These are phyloP conservation scores for Sus scrofa DNA, from an alignment of 2,113 vertebrate species.

Conservation along the genomic window DNA sequence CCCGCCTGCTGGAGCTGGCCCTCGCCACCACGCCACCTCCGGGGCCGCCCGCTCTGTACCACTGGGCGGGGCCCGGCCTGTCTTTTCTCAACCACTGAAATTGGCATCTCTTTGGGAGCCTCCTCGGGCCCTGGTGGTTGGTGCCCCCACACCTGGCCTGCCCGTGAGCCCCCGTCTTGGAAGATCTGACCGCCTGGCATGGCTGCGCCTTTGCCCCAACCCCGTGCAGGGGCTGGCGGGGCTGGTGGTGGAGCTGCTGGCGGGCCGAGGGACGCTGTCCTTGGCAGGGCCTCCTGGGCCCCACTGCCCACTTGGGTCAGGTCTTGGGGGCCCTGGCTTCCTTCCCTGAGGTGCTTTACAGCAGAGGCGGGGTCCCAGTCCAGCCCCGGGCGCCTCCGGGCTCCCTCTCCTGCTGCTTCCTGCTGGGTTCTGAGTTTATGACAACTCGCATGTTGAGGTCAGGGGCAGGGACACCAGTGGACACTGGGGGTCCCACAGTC, in stretches of 20 bases:
- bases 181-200: neutral
- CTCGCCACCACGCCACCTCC: no score
- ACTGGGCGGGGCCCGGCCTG: no score
- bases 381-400: neutral
- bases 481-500: neutral
- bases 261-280: neutral
- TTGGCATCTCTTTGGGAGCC: no score
- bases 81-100: rapidly evolving
- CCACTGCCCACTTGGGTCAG: neutral
- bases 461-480: neutral
- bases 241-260: neutral
- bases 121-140: no score
- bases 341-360: neutral
- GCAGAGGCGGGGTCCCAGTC: neutral
- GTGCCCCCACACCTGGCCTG: no score
- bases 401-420: neutral
- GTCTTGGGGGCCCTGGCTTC: neutral
- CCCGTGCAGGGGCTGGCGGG: neutral
- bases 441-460: no score
- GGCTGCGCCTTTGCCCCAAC: neutral
- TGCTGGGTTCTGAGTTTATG: neutral
- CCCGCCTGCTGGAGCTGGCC: neutral
- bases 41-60: no score
- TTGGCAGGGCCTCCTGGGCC: neutral
- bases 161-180: neutral